A percentile compares a stretch with the other conserved stretches of the same genome.
Conservation (phyloP, 2,113 vertebrate species). For the Corythornis madagascariensis region DNA sequence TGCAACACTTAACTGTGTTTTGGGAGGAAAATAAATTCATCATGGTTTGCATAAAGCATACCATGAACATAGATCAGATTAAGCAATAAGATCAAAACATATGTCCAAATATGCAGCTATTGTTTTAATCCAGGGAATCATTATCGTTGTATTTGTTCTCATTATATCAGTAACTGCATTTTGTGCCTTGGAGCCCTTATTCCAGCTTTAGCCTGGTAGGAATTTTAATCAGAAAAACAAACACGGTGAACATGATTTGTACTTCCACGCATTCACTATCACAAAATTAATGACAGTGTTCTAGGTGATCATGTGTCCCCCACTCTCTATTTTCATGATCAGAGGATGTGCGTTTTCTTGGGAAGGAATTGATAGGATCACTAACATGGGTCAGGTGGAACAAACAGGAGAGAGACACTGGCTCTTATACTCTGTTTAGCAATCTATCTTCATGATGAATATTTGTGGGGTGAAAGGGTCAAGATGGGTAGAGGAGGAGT, state of each 20-base stretch:
- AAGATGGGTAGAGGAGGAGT: accelerated
- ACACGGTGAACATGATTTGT: neutral
- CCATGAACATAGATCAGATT: neutral
- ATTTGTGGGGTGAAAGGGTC: neutral
- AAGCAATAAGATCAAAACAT: neutral
- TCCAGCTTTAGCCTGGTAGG: neutral
- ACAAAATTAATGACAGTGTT: neutral
- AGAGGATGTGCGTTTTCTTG: neutral
- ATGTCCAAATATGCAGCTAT: neutral
- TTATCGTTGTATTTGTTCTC: neutral
- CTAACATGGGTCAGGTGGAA: neutral
- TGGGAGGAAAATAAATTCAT: neutral
- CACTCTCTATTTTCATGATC: neutral
- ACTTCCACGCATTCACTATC: neutral
- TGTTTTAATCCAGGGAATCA: neutral
- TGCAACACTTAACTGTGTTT: neutral
- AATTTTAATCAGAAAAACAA: slow-evolving; percentile 7
- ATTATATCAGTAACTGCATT: neutral
- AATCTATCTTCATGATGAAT: neutral
- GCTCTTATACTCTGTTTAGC: neutral
- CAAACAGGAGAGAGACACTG: neutral
- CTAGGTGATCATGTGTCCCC: neutral
- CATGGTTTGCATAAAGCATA: neutral
- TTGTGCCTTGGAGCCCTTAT: neutral
- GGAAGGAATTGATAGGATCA: neutral